phyloP scores from a whole-genome alignment of 1,140 invertebrate species.

The Apis laboriosa region DNA sequence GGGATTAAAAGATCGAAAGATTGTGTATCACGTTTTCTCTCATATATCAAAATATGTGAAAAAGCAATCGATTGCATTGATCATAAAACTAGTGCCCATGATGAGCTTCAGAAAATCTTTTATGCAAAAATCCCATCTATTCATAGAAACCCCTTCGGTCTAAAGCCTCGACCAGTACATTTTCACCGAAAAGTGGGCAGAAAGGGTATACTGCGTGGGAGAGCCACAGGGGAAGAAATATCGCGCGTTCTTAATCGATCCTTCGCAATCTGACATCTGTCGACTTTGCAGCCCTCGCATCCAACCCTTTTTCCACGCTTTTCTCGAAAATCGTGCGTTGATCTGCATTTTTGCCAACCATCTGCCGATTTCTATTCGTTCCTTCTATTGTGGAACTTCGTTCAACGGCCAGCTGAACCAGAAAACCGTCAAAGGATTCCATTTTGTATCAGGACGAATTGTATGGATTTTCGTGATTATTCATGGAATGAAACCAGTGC shows the following conservation, averaged over 20 bases:
- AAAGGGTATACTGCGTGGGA: constrained; percentile 49
- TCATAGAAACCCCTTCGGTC: constrained; percentile 43
- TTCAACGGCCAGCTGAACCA: constrained; percentile 25
- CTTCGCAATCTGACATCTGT: constrained; percentile 54
- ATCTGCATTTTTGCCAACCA: constrained; percentile 49
- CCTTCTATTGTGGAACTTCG: constrained; percentile 10
- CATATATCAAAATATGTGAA: constrained; percentile 44
- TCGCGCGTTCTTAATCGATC: constrained; percentile 25
- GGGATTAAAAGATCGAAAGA: constrained; percentile 11
- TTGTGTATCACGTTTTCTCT: constrained; percentile 43
- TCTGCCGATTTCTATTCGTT: constrained; percentile 48
- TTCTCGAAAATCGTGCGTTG: constrained; percentile 41
- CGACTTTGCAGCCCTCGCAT: constrained; percentile 29
- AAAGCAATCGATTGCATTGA: constrained; percentile 50
- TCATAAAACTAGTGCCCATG: constrained; percentile 41
- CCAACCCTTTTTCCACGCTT: constrained; percentile 49
- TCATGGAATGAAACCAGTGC: constrained; percentile 21
- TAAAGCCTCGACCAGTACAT: constrained; percentile 9
- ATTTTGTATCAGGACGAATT: constrained; percentile 22
- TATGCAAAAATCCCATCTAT: constrained; percentile 63
- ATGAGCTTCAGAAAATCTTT: constrained; percentile 39
- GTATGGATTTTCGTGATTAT: neutral
- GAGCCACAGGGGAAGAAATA: neutral
- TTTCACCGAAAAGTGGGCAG: constrained; percentile 9
- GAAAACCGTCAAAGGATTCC: neutral